Evolutionary conservation across 2,113 vertebrate genomes (phyloP).

Genomic region (Malurus cyaneus): DNA sequence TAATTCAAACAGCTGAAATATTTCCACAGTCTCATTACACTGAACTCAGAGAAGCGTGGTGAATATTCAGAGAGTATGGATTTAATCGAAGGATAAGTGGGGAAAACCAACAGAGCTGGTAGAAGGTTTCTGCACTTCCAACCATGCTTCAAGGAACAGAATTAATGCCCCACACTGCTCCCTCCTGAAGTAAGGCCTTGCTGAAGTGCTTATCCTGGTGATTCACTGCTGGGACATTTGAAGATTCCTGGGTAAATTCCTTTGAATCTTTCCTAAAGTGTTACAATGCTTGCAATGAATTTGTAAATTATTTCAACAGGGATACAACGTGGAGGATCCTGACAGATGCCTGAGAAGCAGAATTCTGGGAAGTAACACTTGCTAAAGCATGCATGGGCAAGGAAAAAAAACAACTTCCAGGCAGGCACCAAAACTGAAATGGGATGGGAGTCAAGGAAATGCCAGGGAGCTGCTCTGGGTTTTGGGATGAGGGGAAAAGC

Average conservation of each 20-base stretch:
- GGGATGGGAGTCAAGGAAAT: not conserved
- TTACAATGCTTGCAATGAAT: not conserved
- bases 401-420: accelerated
- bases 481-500: not conserved
- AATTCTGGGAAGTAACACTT: not conserved
- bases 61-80: accelerated
- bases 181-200: not conserved
- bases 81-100: not conserved
- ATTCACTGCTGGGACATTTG: not conserved
- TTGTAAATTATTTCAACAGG: not conserved
- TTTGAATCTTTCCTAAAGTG: not conserved
- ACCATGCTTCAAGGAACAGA: not conserved
- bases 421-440: not conserved
- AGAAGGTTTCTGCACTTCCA: not conserved
- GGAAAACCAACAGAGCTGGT: not conserved
- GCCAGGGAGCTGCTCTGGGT: not conserved
- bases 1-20: not conserved
- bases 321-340: not conserved
- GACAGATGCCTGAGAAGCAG: not conserved
- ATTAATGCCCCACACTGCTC: not conserved
- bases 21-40: not conserved
- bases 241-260: not conserved
- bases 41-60: not conserved
- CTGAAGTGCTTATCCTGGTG: not conserved
- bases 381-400: not conserved